A percentile compares a stretch with the other conserved stretches of the same genome.
Evolutionary conservation across 1,140 invertebrate species (phyloP).

Genomic region (Geopemphigus sp.): DNA sequence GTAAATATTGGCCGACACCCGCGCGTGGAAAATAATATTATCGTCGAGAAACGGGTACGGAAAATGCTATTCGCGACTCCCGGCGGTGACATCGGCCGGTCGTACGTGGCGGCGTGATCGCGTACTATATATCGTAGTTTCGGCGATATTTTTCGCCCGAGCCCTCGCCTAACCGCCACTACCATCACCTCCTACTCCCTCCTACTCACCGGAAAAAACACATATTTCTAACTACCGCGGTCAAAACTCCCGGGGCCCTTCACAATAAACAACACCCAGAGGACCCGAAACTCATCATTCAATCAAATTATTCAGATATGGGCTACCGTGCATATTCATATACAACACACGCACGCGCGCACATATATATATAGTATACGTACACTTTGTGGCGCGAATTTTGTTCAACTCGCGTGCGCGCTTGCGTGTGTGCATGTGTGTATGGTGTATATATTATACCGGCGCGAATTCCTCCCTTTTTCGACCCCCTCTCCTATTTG

Average conservation of each 20-base stretch:
- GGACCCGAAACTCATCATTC: constrained; percentile 31
- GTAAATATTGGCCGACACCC: constrained; percentile 25
- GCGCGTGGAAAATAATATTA: constrained; percentile 13
- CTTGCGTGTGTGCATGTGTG: not conserved
- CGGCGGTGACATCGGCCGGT: too few species aligned
- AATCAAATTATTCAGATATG: constrained; percentile 36
- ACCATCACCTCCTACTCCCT: not conserved
- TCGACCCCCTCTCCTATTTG: not conserved
- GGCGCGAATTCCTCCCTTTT: constrained; percentile 27
- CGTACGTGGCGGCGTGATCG: too few species aligned
- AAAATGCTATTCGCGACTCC: too few species aligned
- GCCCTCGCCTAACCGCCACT: not conserved
- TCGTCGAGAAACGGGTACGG: constrained; percentile 16
- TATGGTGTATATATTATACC: too few species aligned
- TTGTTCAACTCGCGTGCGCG: not conserved
- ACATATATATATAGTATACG: too few species aligned
- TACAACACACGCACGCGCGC: too few species aligned
- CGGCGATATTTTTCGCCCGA: constrained; percentile 11
- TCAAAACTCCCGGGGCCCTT: too few species aligned
- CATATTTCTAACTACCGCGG: constrained; percentile 30
- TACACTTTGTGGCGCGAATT: too few species aligned
- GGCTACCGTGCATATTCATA: too few species aligned
- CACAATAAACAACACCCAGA: constrained; percentile 38
- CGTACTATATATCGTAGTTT: not conserved
- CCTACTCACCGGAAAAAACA: not conserved